phyloP scores from a whole-genome alignment of 2,113 vertebrate genomes.

The Micromys minutus region DNA sequence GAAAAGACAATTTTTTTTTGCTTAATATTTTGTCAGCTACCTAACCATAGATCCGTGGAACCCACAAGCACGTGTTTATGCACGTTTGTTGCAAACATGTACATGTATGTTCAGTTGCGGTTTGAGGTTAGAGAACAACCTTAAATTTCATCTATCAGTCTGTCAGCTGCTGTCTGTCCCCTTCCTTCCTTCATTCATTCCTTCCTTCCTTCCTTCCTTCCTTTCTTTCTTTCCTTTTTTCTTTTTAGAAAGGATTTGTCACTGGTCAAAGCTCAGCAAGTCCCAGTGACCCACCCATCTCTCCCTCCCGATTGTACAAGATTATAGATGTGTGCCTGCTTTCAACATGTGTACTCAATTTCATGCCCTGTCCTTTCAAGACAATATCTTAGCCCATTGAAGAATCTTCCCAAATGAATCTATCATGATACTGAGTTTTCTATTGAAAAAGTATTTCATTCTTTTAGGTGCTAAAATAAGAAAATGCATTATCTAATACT shows the following conservation, averaged over 20 bases:
- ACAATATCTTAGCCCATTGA: neutral
- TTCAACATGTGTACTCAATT: neutral
- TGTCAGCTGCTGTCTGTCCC: no score
- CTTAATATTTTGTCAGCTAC: neutral
- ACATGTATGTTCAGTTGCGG: neutral
- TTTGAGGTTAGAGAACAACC: neutral
- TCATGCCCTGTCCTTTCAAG: neutral
- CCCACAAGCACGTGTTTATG: neutral
- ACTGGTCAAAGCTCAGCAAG: neutral
- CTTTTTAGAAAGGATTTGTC: neutral
- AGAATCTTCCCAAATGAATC: neutral
- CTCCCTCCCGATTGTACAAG: neutral
- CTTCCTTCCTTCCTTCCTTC: no score
- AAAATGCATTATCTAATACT: constrained; percentile 6
- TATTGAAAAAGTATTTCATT: constrained; percentile 23
- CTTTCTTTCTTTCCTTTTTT: neutral
- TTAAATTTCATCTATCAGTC: neutral
- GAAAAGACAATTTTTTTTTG: neutral
- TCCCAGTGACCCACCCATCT: no score
- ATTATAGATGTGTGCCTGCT: neutral
- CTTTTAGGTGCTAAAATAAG: neutral
- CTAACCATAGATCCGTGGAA: neutral
- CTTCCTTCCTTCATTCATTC: no score
- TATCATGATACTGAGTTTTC: neutral
- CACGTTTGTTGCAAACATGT: neutral